phyloP scores from a whole-genome alignment of 1,140 invertebrate genomes.

The Lerema accius region DNA sequence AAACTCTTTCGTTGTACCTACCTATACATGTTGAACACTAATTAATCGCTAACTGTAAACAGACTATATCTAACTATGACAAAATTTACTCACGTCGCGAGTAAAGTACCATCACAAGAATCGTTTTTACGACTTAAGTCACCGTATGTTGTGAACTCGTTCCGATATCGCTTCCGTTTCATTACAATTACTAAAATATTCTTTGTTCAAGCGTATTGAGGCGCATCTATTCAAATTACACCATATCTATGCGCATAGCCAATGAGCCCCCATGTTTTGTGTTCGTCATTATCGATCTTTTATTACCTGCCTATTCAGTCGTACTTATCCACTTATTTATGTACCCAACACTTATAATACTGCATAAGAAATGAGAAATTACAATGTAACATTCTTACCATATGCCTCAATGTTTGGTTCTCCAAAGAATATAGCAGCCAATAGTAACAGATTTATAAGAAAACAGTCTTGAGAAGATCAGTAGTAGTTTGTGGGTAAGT shows the following conservation, averaged over 20 bases:
- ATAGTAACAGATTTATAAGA: too few species aligned
- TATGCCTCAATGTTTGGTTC: too few species aligned
- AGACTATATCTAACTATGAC: too few species aligned
- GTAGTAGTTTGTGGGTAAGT: too few species aligned
- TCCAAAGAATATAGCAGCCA: too few species aligned
- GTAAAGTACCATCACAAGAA: too few species aligned
- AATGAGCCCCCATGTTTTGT: slow-evolving; percentile 67
- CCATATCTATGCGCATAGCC: slow-evolving; percentile 72
- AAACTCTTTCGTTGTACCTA: too few species aligned
- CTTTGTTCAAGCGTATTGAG: slow-evolving; percentile 66
- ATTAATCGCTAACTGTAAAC: too few species aligned
- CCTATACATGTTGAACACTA: too few species aligned
- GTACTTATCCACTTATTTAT: background rate
- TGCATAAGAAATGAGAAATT: background rate
- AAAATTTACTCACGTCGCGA: too few species aligned
- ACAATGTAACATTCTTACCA: background rate
- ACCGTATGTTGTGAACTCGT: slow-evolving; percentile 32
- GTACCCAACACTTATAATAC: background rate
- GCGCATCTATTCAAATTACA: slow-evolving; percentile 68
- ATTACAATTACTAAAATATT: slow-evolving; percentile 55
- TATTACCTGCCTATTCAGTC: slow-evolving; percentile 23
- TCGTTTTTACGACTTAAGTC: background rate
- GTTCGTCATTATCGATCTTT: slow-evolving; percentile 39
- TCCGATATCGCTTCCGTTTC: slow-evolving; percentile 61
- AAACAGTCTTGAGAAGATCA: too few species aligned